Evolutionary conservation across 2,113 vertebrate species (phyloP).

Genomic region (Microcebus lehilahytsara): DNA sequence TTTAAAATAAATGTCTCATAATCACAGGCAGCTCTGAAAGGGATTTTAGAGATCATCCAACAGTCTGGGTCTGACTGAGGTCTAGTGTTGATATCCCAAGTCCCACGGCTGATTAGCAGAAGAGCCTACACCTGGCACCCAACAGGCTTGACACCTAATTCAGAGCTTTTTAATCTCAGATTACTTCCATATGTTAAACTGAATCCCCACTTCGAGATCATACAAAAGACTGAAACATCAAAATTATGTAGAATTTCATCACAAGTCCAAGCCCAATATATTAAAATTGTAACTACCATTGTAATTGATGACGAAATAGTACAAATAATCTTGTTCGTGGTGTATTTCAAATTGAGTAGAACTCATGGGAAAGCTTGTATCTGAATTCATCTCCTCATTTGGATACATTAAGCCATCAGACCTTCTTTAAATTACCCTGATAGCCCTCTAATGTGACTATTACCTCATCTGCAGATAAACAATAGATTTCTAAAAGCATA

Average conservation of each 20-base stretch:
- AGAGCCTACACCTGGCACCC: neutral
- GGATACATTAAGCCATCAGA: neutral
- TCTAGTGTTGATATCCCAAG: neutral
- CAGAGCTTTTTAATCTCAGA: neutral
- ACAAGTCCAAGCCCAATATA: neutral
- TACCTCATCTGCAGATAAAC: neutral
- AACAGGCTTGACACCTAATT: neutral
- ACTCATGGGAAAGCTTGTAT: neutral
- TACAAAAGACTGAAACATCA: neutral
- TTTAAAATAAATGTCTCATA: slow-evolving; percentile 17
- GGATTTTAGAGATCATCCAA: neutral
- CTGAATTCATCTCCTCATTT: neutral
- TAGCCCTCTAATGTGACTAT: neutral
- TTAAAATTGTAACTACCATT: neutral
- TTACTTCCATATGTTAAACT: neutral
- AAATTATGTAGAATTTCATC: neutral
- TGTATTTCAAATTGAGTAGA: neutral
- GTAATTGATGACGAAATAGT: neutral
- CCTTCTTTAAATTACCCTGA: neutral
- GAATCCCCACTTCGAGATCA: neutral
- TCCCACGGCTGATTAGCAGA: neutral
- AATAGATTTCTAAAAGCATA: neutral
- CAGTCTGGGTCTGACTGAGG: neutral
- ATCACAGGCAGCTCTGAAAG: neutral
- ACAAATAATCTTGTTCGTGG: neutral